Conservation (phyloP, 2,113 vertebrate genomes). For the Pomatostomus ruficeps region DNA sequence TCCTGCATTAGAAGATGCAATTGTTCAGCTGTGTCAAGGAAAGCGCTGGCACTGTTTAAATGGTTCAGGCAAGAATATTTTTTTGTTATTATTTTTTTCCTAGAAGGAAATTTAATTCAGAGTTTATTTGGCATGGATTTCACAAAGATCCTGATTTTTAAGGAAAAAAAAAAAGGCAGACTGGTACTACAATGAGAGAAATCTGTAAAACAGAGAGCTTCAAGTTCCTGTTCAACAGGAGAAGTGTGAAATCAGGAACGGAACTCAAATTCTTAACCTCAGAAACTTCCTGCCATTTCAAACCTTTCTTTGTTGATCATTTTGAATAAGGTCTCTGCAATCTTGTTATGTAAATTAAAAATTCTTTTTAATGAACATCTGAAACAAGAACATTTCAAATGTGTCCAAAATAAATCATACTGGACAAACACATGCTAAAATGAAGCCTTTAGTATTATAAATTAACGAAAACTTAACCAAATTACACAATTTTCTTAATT, state of each 20-base stretch:
- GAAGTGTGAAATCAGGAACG: not conserved
- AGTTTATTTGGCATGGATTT: not conserved
- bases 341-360: not conserved
- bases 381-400: not conserved
- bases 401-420: not conserved
- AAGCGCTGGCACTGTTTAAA: not conserved
- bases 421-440: not conserved
- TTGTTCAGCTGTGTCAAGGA: not conserved
- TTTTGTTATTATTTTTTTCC: not conserved
- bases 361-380: not conserved
- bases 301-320: not conserved
- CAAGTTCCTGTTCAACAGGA: not conserved
- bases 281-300: not conserved
- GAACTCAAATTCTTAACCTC: not conserved
- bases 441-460: not conserved
- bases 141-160: not conserved
- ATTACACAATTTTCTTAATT: not conserved
- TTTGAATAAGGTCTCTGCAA: not conserved
- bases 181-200: not conserved
- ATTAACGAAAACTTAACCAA: not conserved
- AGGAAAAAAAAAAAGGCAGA: not conserved
- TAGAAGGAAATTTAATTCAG: not conserved
- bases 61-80: not conserved
- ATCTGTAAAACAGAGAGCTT: not conserved
- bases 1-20: not conserved